phyloP scores from a whole-genome alignment of 2,888 invertebrate species.

The Stenolophus ochropezus region DNA sequence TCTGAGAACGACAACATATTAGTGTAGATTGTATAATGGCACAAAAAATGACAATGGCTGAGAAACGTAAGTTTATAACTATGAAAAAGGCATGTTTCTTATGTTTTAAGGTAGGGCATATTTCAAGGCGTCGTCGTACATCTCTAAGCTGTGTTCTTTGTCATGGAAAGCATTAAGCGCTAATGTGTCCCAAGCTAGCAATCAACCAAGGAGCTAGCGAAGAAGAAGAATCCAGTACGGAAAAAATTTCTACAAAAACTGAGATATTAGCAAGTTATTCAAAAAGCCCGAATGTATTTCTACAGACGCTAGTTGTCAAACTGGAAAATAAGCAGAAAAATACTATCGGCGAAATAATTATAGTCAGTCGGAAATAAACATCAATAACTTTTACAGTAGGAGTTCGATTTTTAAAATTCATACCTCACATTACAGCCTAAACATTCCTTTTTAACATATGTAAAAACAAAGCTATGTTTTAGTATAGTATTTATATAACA shows the following conservation, averaged over 20 bases:
- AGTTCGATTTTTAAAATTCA: too few relatives aligned
- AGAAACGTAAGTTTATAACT: constrained; percentile 11
- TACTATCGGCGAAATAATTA: too few relatives aligned
- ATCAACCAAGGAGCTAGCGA: background rate
- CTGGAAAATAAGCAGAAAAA: constrained; percentile 5
- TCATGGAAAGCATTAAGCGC: constrained; percentile 4
- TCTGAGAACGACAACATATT: background rate
- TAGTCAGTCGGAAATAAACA: too few relatives aligned
- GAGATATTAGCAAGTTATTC: constrained; percentile 18
- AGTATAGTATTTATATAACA: too few relatives aligned
- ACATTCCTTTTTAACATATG: too few relatives aligned
- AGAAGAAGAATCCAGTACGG: background rate
- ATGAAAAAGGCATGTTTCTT: background rate
- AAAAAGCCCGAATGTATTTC: background rate
- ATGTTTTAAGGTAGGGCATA: too few relatives aligned
- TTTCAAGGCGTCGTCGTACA: too few relatives aligned
- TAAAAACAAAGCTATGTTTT: too few relatives aligned
- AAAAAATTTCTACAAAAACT: background rate
- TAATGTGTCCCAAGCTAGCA: constrained; percentile 19
- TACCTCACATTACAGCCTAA: too few relatives aligned
- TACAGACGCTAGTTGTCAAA: constrained; percentile 32
- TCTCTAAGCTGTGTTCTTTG: constrained; percentile 9
- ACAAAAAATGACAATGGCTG: background rate
- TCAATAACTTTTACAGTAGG: too few relatives aligned
- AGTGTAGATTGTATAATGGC: too few relatives aligned